A percentile compares a stretch with the other conserved stretches of the same genome.
phyloP scores from a whole-genome alignment of 2,113 vertebrate species.

The Neogale vison region DNA sequence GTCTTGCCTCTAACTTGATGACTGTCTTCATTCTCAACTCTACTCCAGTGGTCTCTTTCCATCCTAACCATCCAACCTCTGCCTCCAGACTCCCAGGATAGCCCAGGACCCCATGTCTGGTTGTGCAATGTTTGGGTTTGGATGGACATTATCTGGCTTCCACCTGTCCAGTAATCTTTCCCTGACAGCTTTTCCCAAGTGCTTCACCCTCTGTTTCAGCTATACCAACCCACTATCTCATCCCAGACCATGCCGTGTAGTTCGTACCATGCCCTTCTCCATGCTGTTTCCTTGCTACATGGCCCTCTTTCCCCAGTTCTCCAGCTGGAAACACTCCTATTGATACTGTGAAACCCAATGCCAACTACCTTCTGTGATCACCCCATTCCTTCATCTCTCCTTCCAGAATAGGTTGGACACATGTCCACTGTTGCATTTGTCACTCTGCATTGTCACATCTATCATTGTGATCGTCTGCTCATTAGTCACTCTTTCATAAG shows the following conservation, averaged over 20 bases:
- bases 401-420: neutral
- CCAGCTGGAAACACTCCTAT: neutral
- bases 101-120: fast-evolving
- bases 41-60: neutral
- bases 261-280: neutral
- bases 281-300: neutral
- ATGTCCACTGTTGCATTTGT: neutral
- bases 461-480: neutral
- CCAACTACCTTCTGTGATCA: neutral
- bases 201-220: neutral
- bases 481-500: neutral
- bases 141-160: neutral
- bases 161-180: neutral
- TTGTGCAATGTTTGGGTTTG: neutral
- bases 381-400: neutral
- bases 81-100: neutral
- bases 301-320: neutral
- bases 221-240: neutral
- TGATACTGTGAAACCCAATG: neutral
- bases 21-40: neutral
- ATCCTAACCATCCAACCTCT: neutral
- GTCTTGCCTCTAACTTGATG: neutral
- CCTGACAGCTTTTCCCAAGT: too few species aligned
- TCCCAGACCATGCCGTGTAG: too few species aligned
- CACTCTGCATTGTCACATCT: neutral